Percentiles rank a stretch among this genome's conserved stretches.
Evolutionary conservation across 2,888 invertebrate genomes (phyloP).

Genomic region (Pelosia muscerda): DNA sequence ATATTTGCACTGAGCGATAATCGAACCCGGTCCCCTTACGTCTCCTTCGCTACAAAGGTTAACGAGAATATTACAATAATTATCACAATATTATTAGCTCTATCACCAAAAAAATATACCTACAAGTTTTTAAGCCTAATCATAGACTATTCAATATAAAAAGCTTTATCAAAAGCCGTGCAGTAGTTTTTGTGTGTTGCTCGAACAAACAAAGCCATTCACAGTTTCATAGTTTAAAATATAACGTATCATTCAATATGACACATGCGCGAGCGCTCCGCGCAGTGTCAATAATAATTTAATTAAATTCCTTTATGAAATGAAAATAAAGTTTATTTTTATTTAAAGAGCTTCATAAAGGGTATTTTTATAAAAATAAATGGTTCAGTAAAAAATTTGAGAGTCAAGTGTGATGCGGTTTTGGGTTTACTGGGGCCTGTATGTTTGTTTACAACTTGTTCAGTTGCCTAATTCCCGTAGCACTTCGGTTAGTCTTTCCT

Average conservation of each 20-base stretch:
- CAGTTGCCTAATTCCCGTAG: neutral
- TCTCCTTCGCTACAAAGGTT: too few relatives aligned
- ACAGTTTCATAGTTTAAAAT: neutral
- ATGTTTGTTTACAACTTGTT: neutral
- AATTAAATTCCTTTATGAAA: conserved; percentile 21
- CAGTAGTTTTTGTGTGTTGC: neutral
- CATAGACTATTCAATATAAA: neutral
- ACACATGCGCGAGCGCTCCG: neutral
- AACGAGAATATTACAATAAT: too few relatives aligned
- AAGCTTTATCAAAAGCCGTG: neutral
- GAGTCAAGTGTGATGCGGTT: conserved; percentile 9
- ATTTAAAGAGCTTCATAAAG: conserved; percentile 14
- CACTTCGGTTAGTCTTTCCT: too few relatives aligned
- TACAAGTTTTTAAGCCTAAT: neutral
- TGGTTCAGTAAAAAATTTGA: conserved; percentile 19
- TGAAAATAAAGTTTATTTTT: conserved; percentile 25
- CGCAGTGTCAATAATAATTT: conserved; percentile 21
- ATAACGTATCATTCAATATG: neutral
- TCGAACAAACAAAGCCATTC: neutral
- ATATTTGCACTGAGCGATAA: too few relatives aligned
- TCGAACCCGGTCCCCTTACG: too few relatives aligned
- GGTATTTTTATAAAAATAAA: conserved; percentile 18
- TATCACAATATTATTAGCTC: neutral
- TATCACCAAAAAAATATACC: neutral
- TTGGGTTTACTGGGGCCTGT: neutral